Evolutionary conservation across 2,888 invertebrate species (phyloP).

Genomic region (Hymenopus coronatus): DNA sequence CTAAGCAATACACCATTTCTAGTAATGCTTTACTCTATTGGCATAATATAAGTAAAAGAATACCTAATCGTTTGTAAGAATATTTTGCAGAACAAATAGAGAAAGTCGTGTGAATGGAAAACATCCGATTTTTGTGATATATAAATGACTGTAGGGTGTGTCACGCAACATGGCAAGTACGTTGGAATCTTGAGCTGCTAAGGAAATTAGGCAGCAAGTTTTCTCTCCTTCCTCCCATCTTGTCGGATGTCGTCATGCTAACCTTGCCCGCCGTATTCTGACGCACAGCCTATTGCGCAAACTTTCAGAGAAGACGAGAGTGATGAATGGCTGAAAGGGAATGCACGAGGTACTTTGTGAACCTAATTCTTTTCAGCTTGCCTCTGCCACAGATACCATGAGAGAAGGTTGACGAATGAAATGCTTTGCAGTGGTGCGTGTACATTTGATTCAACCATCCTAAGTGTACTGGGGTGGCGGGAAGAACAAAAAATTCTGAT

Average conservation of each 20-base stretch:
- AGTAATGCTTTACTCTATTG: no score
- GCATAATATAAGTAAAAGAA: no score
- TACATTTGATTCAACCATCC: no score
- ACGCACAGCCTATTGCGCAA: not conserved
- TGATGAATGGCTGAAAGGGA: not conserved
- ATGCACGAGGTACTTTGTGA: not conserved
- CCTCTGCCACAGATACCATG: not conserved
- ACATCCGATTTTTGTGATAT: no score
- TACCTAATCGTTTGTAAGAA: no score
- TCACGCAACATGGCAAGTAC: not conserved
- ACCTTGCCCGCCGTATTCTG: not conserved
- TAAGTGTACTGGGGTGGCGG: no score
- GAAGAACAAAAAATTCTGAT: no score
- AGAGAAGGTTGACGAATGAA: not conserved
- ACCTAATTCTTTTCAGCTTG: not conserved
- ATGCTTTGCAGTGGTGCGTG: not conserved
- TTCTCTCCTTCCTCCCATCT: not conserved
- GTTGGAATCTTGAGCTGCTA: not conserved
- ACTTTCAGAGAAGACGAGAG: not conserved
- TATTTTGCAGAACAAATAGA: no score
- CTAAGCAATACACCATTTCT: no score
- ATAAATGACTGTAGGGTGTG: no score
- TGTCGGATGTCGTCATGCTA: not conserved
- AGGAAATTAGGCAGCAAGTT: not conserved
- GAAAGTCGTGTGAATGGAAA: no score